Evolutionary conservation across 2,797 vertebrate species (phyloP), one percentile per base, ranked within the genome.

Genomic region (Propithecus perrieri): DNA sequence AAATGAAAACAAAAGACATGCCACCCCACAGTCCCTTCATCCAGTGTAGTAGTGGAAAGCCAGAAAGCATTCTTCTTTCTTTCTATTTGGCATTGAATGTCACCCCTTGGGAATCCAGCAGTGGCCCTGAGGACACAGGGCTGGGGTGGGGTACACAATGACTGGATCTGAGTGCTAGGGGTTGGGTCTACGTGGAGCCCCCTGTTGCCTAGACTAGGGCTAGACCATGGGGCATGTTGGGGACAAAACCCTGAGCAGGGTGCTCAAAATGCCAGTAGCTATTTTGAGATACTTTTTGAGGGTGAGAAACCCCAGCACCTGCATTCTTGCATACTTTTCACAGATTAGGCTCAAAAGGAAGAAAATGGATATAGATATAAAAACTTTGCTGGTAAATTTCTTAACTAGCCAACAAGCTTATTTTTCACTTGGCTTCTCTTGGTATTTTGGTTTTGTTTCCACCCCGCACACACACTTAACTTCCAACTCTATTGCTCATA

Each of bases 401-500:
- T 72, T 90, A 88, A 90, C 48, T 26, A 83, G 63, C 4, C 1
- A 24, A 92, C 41, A 88, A 85, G 13, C 28, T 88, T 93, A 61
- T 84, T 93, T 94, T 96, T 97, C 30, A 61, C 75, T n/a, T 78
- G 50, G 26, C 46, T 97, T 89, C 69, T 48, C 33, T 85, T 87
- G 74, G 12, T 85, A 86, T 91, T 93, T 85, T 50, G 35, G 33
- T 71, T 80, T 80, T 46, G 8, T 46, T 59, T 61, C 13, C 24
- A 50, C 79, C n/a, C 41, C 30, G 41, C 41, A 57, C 57, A 26
- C 57, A 26, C 35, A 61, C 53, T 91, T 96, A 90, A 61, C 38
- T 87, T 96, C 28, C 33, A 85, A 85, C 33, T 85, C 53, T 1
- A 72, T 30, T 87, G 35, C 4, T 83, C 57, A 46, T 76, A 55